Evolutionary conservation across 2,113 vertebrate genomes (phyloP).

Genomic region (Mystacornis crossleyi): DNA sequence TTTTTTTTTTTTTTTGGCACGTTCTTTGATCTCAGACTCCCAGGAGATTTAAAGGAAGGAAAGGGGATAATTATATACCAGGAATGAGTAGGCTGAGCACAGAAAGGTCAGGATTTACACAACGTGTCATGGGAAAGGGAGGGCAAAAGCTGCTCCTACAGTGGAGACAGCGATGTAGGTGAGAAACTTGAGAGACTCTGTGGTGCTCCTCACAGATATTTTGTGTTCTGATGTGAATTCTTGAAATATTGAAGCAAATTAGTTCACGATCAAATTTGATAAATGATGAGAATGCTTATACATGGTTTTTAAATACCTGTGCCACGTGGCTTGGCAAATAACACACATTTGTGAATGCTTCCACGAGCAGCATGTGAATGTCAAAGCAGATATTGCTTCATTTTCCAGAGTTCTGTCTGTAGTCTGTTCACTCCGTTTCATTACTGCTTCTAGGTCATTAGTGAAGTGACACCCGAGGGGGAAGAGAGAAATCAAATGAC

Average conservation of each 20-base stretch:
- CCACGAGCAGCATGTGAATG: rapidly evolving
- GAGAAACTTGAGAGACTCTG: background rate
- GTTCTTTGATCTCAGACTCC: background rate
- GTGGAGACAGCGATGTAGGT: rapidly evolving
- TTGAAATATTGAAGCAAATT: background rate
- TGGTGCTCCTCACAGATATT: background rate
- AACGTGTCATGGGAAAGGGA: background rate
- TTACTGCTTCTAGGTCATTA: conserved; percentile 34
- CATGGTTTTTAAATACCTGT: background rate
- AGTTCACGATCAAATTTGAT: background rate
- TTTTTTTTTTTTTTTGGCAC: background rate
- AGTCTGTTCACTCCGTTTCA: background rate
- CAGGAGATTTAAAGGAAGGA: background rate
- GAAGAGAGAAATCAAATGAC: conserved; percentile 19
- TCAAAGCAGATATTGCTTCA: background rate
- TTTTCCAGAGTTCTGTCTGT: background rate
- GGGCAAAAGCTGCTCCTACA: background rate
- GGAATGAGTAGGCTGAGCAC: background rate
- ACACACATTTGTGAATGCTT: background rate
- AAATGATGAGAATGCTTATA: background rate
- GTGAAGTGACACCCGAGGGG: background rate
- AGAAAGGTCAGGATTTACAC: background rate
- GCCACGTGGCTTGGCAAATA: background rate
- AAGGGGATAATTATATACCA: no score
- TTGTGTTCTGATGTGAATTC: background rate